Conservation (phyloP, 2,113 vertebrate genomes). For the Gnathonemus longibarbis region DNA sequence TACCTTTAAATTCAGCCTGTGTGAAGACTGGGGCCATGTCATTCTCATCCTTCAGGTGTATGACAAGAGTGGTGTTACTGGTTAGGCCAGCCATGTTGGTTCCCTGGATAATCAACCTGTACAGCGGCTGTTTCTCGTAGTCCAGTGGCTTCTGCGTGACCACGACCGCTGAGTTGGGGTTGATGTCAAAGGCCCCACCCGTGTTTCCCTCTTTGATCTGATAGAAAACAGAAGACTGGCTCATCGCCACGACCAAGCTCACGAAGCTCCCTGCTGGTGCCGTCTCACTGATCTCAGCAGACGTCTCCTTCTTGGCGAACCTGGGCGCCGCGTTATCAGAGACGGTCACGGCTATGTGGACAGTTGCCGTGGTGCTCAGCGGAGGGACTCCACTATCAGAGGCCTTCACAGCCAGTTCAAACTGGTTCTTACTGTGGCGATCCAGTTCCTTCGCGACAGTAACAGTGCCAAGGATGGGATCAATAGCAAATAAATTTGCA, state of each 20-base stretch:
- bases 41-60: slow-evolving; percentile 90
- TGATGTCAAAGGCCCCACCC: slow-evolving; percentile 75
- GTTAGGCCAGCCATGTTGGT: slow-evolving; percentile 91
- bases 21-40: slow-evolving; percentile 81
- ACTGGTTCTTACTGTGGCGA: slow-evolving; percentile 70
- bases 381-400: slow-evolving; percentile 75
- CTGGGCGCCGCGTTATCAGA: slow-evolving; percentile 88
- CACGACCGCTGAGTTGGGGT: slow-evolving; percentile 88
- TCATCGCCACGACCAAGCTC: slow-evolving; percentile 71
- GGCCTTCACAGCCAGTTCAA: slow-evolving; percentile 82
- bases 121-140: slow-evolving; percentile 74
- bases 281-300: slow-evolving; percentile 80
- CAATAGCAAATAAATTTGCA: slow-evolving; percentile 84
- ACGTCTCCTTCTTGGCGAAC: slow-evolving; percentile 78
- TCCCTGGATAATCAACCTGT: slow-evolving; percentile 76
- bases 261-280: slow-evolving; percentile 73
- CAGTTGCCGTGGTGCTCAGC: slow-evolving; percentile 70
- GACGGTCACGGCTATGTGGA: slow-evolving; percentile 75
- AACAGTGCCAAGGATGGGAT: slow-evolving; percentile 81
- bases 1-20: slow-evolving; percentile 74
- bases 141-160: slow-evolving; percentile 77
- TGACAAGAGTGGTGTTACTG: slow-evolving; percentile 69
- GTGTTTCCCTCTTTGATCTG: slow-evolving; percentile 86
- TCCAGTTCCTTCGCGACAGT: slow-evolving; percentile 84
- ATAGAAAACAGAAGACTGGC: slow-evolving; percentile 88